These are phyloP conservation scores for Philopotamus ludificatus DNA, from an alignment of 1,140 invertebrate genomes.

Conservation along the genomic window DNA sequence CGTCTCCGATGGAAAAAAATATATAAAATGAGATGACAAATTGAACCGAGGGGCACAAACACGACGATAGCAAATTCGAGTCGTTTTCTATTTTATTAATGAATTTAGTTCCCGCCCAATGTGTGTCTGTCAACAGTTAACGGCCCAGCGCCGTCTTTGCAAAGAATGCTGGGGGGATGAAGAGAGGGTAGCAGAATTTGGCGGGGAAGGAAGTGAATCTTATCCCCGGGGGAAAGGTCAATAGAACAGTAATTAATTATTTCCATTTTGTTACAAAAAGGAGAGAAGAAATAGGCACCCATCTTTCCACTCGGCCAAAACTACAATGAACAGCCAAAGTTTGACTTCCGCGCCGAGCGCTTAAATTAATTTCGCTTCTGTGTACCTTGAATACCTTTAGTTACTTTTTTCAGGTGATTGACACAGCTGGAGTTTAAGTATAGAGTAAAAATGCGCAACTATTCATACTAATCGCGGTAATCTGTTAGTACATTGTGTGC, in stretches of 20 bases:
- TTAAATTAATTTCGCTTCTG: slow-evolving; percentile 35
- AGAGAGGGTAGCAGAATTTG: background rate
- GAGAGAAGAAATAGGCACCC: slow-evolving; percentile 18
- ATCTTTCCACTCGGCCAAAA: slow-evolving; percentile 18
- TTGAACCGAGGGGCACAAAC: slow-evolving; percentile 37
- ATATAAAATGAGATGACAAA: slow-evolving; percentile 36
- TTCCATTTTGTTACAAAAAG: slow-evolving; percentile 38
- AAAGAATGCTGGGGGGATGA: slow-evolving; percentile 21
- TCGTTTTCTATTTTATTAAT: slow-evolving; percentile 41
- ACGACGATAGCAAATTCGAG: slow-evolving; percentile 31
- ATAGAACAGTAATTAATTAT: slow-evolving; percentile 43
- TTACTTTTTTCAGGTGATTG: no score
- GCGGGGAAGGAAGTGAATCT: slow-evolving; percentile 32
- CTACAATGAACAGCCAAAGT: slow-evolving; percentile 24
- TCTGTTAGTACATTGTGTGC: no score
- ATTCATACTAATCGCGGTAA: no score
- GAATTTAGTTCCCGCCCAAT: slow-evolving; percentile 41
- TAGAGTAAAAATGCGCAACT: no score
- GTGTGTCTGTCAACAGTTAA: slow-evolving; percentile 41
- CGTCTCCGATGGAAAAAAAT: no score
- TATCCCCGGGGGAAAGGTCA: slow-evolving; percentile 39
- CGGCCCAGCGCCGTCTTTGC: slow-evolving; percentile 30
- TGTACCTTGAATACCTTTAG: no score
- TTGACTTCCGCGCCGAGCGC: no score
- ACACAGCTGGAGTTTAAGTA: no score